phyloP scores from a whole-genome alignment of 2,797 vertebrate genomes.

The Argyrosomus regius region DNA sequence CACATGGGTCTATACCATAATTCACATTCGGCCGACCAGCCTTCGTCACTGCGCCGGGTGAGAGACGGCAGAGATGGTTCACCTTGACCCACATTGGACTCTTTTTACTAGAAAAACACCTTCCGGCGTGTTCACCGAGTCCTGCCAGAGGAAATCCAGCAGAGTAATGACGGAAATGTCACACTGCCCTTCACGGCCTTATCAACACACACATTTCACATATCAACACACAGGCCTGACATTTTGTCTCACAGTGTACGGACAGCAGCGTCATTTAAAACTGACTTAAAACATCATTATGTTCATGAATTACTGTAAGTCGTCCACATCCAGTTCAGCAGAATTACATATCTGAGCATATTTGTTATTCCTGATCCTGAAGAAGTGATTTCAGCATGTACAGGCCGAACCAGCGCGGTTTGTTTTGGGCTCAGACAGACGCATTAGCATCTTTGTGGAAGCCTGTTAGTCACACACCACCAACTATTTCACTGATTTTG shows the following conservation, averaged over 20 bases:
- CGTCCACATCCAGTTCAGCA: neutral
- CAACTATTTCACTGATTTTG: too few relatives aligned
- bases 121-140: slow-evolving; percentile 6
- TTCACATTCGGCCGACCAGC: slow-evolving; percentile 1
- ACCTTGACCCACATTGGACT: slow-evolving; percentile 57
- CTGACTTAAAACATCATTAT: neutral
- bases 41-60: neutral
- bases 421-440: neutral
- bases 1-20: neutral
- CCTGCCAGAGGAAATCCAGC: slow-evolving; percentile 32
- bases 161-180: slow-evolving; percentile 33
- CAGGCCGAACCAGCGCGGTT: neutral
- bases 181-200: slow-evolving; percentile 10
- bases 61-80: slow-evolving; percentile 13
- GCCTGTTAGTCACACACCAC: too few relatives aligned
- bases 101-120: slow-evolving; percentile 1
- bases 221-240: neutral
- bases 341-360: neutral
- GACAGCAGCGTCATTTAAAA: neutral
- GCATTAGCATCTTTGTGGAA: neutral
- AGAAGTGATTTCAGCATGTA: neutral
- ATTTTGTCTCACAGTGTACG: neutral
- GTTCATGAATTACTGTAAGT: neutral
- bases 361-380: neutral
- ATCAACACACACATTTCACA: neutral